Evolutionary conservation across 2,888 invertebrate species (phyloP).

Genomic region (Drosophila fungiperda): DNA sequence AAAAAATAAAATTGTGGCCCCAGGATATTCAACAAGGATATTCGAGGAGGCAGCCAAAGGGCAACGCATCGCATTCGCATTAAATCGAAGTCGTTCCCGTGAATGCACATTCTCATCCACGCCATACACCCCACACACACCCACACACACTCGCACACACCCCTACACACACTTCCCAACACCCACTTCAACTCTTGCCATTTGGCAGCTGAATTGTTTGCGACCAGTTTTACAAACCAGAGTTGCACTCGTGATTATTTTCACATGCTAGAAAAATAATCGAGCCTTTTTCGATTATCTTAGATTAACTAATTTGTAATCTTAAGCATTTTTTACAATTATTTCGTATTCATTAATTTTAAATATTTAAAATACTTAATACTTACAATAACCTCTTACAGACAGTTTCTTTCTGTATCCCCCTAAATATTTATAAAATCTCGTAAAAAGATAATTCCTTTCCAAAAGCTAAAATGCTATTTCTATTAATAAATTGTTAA

Average conservation of each 20-base stretch:
- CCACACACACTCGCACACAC: neutral
- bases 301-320: neutral
- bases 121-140: neutral
- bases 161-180: slow-evolving; percentile 6
- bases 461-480: neutral
- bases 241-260: slow-evolving; percentile 47
- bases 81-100: slow-evolving; percentile 80
- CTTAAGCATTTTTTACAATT: neutral
- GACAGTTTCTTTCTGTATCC: neutral
- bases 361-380: no score
- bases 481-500: neutral
- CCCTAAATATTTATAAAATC: neutral
- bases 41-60: slow-evolving; percentile 45
- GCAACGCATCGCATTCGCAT: slow-evolving; percentile 75
- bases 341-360: neutral
- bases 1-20: slow-evolving; percentile 47
- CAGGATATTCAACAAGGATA: slow-evolving; percentile 47
- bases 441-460: neutral
- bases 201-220: slow-evolving; percentile 75
- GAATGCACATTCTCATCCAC: slow-evolving; percentile 23
- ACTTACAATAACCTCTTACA: neutral
- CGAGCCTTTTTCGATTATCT: neutral
- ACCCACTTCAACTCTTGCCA: slow-evolving; percentile 57
- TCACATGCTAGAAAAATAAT: neutral
- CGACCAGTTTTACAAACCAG: slow-evolving; percentile 27